phyloP scores from a whole-genome alignment of 2,113 vertebrate species.

The Calidris pugnax region DNA sequence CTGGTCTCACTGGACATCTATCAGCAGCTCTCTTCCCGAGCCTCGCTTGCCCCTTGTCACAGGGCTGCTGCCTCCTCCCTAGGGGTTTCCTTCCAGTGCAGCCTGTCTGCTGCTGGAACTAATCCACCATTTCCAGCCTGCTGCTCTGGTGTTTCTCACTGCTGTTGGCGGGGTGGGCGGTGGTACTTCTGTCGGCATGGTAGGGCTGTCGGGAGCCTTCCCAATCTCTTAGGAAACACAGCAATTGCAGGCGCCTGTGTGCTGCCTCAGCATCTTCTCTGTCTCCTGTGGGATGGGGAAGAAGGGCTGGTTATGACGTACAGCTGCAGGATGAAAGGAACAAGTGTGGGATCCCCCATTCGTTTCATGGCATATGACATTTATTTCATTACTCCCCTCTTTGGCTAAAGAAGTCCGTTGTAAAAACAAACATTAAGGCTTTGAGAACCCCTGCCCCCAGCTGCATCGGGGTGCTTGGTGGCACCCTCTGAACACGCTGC shows the following conservation, averaged over 20 bases:
- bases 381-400: not conserved
- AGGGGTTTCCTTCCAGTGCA: not conserved
- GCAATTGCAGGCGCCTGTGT: not conserved
- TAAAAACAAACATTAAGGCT: slow-evolving; percentile 2
- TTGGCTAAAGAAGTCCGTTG: not conserved
- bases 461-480: not conserved
- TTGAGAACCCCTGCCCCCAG: not conserved
- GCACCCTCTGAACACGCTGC: not conserved
- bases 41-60: not conserved
- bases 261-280: not conserved
- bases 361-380: not conserved
- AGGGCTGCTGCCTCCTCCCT: not conserved
- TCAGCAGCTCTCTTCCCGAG: not conserved
- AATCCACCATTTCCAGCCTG: not conserved
- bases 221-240: not conserved
- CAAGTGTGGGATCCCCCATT: slow-evolving; percentile 15
- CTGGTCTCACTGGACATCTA: not conserved
- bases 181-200: not conserved
- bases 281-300: not conserved
- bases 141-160: not conserved
- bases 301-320: not conserved
- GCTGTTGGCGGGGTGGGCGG: accelerated
- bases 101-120: not conserved
- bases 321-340: slow-evolving; percentile 4
- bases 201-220: not conserved